Evolutionary conservation across 1,140 invertebrate species (phyloP).

Genomic region (Drosophila quadrilineata): DNA sequence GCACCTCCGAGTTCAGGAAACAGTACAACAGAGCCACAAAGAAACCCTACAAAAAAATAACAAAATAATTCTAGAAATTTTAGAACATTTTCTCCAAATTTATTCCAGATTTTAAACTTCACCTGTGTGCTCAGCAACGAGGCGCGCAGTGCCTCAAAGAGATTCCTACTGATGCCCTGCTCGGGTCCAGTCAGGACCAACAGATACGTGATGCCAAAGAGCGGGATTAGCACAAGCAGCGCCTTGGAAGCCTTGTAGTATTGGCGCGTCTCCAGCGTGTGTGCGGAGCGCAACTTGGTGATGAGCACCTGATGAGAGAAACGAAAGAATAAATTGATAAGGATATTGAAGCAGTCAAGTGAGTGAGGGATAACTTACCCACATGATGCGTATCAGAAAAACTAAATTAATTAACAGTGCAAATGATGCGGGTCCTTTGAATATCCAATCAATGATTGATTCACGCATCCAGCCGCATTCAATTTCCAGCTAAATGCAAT

Average conservation of each 20-base stretch:
- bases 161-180: slow-evolving; percentile 84
- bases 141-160: slow-evolving; percentile 87
- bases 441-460: slow-evolving; percentile 90
- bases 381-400: slow-evolving; percentile 95
- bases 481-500: slow-evolving; percentile 64
- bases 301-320: slow-evolving; percentile 88
- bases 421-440: slow-evolving; percentile 87
- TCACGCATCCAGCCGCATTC: slow-evolving; percentile 88
- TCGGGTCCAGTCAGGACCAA: slow-evolving; percentile 89
- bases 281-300: slow-evolving; percentile 93
- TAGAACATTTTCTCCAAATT: neutral
- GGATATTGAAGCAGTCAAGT: neutral
- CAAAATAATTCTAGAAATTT: neutral
- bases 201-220: slow-evolving; percentile 94
- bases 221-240: slow-evolving; percentile 91
- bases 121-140: slow-evolving; percentile 92
- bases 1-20: slow-evolving; percentile 95
- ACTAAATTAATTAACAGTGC: slow-evolving; percentile 91
- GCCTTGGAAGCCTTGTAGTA: slow-evolving; percentile 94
- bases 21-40: slow-evolving; percentile 94
- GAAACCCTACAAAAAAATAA: slow-evolving; percentile 84
- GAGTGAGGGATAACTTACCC: slow-evolving; percentile 85
- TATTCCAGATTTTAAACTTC: slow-evolving; percentile 39
- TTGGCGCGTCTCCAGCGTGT: slow-evolving; percentile 92
- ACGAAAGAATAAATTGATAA: neutral